phyloP scores from a whole-genome alignment of 2,113 vertebrate genomes.

The Ailurus styani region DNA sequence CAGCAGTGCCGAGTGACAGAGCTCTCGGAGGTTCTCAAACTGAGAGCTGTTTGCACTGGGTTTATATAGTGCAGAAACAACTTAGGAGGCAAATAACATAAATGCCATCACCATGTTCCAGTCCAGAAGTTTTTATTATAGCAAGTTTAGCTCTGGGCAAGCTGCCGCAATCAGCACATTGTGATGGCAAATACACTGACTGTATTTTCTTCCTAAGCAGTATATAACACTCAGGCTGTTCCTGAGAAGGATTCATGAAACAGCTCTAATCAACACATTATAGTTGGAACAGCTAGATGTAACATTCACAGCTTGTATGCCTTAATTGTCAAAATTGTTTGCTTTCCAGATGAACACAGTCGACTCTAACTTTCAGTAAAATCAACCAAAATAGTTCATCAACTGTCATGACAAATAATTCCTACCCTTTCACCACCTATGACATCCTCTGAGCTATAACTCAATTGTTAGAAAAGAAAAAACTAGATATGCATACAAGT shows the following conservation, averaged over 20 bases:
- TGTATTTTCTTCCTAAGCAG: constrained; percentile 59
- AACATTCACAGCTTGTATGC: constrained; percentile 17
- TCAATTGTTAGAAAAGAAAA: constrained; percentile 23
- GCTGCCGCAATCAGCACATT: constrained; percentile 61
- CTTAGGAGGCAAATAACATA: constrained; percentile 52
- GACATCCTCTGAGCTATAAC: neutral
- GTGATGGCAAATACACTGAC: constrained; percentile 68
- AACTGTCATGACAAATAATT: constrained; percentile 17
- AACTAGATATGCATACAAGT: constrained; percentile 1
- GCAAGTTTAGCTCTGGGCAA: constrained; percentile 68
- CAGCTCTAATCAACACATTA: constrained; percentile 25
- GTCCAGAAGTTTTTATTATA: constrained; percentile 64
- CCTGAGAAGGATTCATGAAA: constrained; percentile 47
- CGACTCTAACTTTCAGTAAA: constrained; percentile 62
- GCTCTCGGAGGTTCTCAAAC: constrained; percentile 77
- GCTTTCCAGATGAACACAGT: constrained; percentile 52
- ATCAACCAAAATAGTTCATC: constrained; percentile 65
- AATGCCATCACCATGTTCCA: constrained; percentile 60
- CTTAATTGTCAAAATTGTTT: constrained; percentile 34
- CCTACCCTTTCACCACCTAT: neutral
- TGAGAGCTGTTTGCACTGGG: constrained; percentile 81
- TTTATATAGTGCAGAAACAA: constrained; percentile 70
- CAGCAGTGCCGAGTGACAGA: constrained; percentile 65
- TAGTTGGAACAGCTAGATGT: constrained; percentile 30
- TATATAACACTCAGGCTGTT: constrained; percentile 37